Percentiles rank a stretch among this genome's conserved stretches.
Evolutionary conservation across 2,113 vertebrate genomes (phyloP).

Genomic region (Nipponia nippon): DNA sequence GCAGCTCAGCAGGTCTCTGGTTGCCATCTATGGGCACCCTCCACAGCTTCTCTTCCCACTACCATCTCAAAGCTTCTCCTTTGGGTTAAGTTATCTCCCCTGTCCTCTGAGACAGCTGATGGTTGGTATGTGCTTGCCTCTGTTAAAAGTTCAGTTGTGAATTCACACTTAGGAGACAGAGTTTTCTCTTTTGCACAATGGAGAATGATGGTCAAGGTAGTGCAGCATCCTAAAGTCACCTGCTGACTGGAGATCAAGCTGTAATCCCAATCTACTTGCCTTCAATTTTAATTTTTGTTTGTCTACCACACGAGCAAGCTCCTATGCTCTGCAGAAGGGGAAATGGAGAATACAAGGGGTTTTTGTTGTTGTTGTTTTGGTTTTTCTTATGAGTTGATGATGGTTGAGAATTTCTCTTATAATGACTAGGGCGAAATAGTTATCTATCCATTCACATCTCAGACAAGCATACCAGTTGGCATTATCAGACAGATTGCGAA

Average conservation of each 20-base stretch:
- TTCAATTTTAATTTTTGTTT: not conserved
- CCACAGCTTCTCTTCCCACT: not conserved
- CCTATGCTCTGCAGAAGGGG: not conserved
- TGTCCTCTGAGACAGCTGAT: not conserved
- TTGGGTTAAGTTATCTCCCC: not conserved
- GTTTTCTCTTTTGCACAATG: not conserved
- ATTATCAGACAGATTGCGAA: not conserved
- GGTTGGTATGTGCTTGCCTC: not conserved
- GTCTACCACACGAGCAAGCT: not conserved
- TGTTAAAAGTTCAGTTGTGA: not conserved
- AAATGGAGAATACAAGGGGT: not conserved
- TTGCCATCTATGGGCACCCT: not conserved
- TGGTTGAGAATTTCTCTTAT: not conserved
- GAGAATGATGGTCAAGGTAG: not conserved
- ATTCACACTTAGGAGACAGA: not conserved
- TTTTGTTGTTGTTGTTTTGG: not conserved
- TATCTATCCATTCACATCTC: not conserved
- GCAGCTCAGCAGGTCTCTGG: not conserved
- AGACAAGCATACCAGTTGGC: not conserved
- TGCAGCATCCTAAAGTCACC: not conserved
- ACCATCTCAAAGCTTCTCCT: not conserved
- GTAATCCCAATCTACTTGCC: not conserved
- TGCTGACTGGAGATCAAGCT: not conserved
- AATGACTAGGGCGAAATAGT: not conserved
- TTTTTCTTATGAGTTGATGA: not conserved